Percentiles rank a stretch among this genome's conserved stretches.
phyloP scores from a whole-genome alignment of 2,797 vertebrate genomes.

The Melanotaenia pygmaea region DNA sequence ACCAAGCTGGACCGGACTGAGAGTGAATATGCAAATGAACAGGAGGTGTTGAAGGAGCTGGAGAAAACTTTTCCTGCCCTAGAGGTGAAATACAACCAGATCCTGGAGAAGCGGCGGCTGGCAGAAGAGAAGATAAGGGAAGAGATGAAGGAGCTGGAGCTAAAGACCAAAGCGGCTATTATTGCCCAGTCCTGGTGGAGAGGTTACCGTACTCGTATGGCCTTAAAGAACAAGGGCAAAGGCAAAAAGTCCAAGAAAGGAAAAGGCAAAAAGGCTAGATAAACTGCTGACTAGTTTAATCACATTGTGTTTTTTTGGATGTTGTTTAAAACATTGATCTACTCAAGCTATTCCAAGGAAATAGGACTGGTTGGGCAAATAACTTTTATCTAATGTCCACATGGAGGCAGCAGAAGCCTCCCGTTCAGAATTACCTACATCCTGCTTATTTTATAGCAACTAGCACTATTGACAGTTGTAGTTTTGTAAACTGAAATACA shows the following conservation, averaged over 20 bases:
- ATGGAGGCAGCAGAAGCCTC: constrained; percentile 49
- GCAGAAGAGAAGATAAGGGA: constrained; percentile 71
- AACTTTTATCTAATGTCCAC: constrained; percentile 42
- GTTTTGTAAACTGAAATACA: not conserved
- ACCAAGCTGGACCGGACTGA: constrained; percentile 78
- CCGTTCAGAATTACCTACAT: not conserved
- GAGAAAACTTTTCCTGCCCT: constrained; percentile 74
- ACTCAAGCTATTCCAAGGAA: not conserved
- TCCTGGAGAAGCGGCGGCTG: constrained; percentile 78
- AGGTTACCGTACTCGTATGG: constrained; percentile 85
- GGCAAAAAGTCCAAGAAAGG: constrained; percentile 77
- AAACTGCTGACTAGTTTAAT: constrained; percentile 5
- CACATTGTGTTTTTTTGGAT: not conserved
- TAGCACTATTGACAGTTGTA: not conserved
- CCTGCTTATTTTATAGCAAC: not conserved
- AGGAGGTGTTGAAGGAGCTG: constrained; percentile 78
- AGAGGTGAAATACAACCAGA: constrained; percentile 82
- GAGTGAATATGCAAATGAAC: constrained; percentile 70
- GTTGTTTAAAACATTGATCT: not conserved
- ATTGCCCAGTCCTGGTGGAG: constrained; percentile 90
- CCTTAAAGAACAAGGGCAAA: constrained; percentile 81
- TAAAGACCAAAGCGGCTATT: constrained; percentile 80
- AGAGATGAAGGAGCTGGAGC: constrained; percentile 74
- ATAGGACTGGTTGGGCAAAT: not conserved
- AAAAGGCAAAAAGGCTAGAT: constrained; percentile 80